These are phyloP conservation scores for Cetoscarus ocellatus DNA, from an alignment of 2,797 vertebrate genomes.

Conservation along the genomic window DNA sequence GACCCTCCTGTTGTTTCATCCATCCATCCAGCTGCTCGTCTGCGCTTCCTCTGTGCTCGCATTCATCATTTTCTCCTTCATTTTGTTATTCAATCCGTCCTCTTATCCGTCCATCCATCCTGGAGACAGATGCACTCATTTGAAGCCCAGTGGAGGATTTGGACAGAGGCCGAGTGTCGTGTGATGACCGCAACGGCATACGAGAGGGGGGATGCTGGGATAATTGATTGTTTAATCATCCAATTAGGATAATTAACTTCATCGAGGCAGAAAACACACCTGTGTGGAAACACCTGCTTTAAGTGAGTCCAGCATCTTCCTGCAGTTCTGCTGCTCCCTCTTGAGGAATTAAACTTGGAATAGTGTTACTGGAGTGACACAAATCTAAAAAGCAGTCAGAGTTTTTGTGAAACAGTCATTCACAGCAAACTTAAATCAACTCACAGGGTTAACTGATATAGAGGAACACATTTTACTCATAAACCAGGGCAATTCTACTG, in stretches of 20 bases:
- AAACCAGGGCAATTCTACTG: too few species aligned
- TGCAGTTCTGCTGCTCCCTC: constrained; percentile 24
- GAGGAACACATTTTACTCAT: too few species aligned
- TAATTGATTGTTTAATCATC: constrained; percentile 76
- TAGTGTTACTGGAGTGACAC: not conserved
- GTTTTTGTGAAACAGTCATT: too few species aligned
- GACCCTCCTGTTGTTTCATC: constrained; percentile 18
- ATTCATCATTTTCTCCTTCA: constrained; percentile 41
- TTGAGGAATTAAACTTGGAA: constrained; percentile 14
- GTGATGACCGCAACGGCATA: constrained; percentile 55
- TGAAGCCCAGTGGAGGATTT: constrained; percentile 57
- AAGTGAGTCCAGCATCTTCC: constrained; percentile 21
- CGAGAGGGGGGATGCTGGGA: constrained; percentile 54
- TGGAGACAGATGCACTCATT: constrained; percentile 59
- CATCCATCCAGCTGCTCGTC: constrained; percentile 19
- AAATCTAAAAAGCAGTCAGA: too few species aligned
- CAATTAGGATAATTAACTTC: constrained; percentile 70
- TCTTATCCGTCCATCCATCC: constrained; percentile 32
- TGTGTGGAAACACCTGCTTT: constrained; percentile 69
- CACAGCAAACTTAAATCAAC: too few species aligned
- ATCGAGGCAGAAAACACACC: constrained; percentile 63
- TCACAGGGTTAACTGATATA: too few species aligned
- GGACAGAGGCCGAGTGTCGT: constrained; percentile 53
- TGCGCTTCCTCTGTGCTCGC: constrained; percentile 7
- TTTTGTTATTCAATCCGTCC: constrained; percentile 36